phyloP scores from a whole-genome alignment of 2,113 vertebrate species.

The Hemiscyllium ocellatum region DNA sequence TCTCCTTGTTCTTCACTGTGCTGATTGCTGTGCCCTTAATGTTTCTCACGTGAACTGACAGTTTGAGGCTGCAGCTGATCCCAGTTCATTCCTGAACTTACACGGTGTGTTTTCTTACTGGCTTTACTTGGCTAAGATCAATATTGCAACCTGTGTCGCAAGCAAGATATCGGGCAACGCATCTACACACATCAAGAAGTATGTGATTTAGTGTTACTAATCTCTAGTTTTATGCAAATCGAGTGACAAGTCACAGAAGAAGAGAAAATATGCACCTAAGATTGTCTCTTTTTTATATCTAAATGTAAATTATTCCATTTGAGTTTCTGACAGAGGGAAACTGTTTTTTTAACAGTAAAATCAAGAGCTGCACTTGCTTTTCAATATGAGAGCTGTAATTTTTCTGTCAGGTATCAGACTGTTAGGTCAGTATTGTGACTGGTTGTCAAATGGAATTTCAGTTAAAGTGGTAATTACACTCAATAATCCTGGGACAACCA shows the following conservation, averaged over 20 bases:
- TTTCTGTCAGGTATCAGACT: conserved; percentile 62
- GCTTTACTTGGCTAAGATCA: not conserved
- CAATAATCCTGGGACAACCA: conserved; percentile 63
- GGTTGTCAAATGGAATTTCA: conserved; percentile 61
- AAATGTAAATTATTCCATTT: conserved; percentile 38
- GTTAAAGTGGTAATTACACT: conserved; percentile 68
- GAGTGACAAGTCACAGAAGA: conserved; percentile 13
- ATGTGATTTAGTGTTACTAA: conserved; percentile 13
- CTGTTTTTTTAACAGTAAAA: conserved; percentile 24
- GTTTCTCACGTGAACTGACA: not conserved
- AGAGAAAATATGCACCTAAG: conserved; percentile 30
- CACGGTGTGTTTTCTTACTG: not conserved
- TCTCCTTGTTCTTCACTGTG: not conserved
- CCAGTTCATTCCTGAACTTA: not conserved
- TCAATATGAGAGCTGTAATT: conserved; percentile 56
- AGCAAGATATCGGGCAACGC: not conserved
- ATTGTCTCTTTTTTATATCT: conserved; percentile 32
- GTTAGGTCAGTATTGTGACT: conserved; percentile 75
- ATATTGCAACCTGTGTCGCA: not conserved
- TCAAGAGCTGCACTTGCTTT: conserved; percentile 46
- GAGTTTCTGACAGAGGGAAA: conserved; percentile 39
- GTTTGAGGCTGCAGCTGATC: not conserved
- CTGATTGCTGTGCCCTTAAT: not conserved
- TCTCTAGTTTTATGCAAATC: conserved; percentile 30
- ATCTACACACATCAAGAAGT: not conserved